phyloP scores from a whole-genome alignment of 2,797 vertebrate genomes.

The Anguilla marmorata region DNA sequence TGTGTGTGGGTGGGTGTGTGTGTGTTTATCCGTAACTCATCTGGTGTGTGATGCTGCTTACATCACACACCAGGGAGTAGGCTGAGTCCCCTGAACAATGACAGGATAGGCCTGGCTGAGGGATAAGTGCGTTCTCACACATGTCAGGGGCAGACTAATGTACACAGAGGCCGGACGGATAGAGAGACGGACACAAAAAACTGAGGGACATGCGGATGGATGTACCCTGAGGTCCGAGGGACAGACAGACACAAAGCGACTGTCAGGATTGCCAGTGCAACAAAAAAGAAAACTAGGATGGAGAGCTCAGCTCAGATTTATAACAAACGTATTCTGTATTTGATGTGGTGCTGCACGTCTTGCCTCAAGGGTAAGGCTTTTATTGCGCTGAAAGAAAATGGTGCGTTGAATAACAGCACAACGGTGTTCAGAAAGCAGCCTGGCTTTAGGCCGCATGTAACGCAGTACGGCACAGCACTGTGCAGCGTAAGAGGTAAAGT shows the following conservation, averaged over 20 bases:
- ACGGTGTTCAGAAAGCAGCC: neutral
- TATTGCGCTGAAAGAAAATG: neutral
- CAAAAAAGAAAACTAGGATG: neutral
- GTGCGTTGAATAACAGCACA: neutral
- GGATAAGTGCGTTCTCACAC: neutral
- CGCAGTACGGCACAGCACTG: neutral
- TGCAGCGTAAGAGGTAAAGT: neutral
- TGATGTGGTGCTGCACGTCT: neutral
- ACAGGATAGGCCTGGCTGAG: slow-evolving; percentile 24
- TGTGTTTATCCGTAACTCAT: slow-evolving; percentile 3
- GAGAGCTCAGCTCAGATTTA: neutral
- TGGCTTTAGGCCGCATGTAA: neutral
- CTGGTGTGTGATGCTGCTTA: neutral
- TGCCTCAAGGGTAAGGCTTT: neutral
- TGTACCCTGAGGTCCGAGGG: neutral
- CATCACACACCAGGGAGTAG: neutral
- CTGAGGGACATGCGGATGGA: slow-evolving; percentile 7
- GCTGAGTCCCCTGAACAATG: slow-evolving; percentile 10
- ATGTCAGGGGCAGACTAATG: slow-evolving; percentile 26
- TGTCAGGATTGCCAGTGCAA: neutral
- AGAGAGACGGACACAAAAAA: neutral
- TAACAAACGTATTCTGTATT: neutral
- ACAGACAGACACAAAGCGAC: neutral
- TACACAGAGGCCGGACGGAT: slow-evolving; percentile 19
- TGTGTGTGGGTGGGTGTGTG: slow-evolving; percentile 27